These are phyloP conservation scores for Cetoscarus ocellatus DNA, from an alignment of 2,797 vertebrate species.

Conservation along the genomic window DNA sequence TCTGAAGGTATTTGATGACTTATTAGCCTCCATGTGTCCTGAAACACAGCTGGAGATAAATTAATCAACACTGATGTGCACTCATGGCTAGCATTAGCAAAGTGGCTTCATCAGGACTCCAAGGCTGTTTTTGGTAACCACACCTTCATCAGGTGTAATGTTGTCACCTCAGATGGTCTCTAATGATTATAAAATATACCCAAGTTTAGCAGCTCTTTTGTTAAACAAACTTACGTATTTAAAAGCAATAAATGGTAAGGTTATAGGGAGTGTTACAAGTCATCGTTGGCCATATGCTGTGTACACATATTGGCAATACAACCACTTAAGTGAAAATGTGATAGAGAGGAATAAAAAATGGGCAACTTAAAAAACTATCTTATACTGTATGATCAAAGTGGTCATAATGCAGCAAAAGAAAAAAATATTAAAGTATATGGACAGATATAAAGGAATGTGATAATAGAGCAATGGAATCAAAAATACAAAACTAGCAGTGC, in stretches of 20 bases:
- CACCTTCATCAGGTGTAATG: constrained; percentile 26
- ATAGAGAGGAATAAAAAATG: not conserved
- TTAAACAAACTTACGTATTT: not conserved
- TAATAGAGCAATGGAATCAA: too few species aligned
- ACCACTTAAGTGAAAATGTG: not conserved
- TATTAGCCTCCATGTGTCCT: not conserved
- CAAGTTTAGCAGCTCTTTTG: not conserved
- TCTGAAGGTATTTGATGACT: constrained; percentile 76
- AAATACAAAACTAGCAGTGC: too few species aligned
- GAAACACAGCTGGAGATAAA: not conserved
- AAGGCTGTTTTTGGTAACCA: constrained; percentile 10
- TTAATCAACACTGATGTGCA: not conserved
- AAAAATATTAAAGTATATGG: too few species aligned
- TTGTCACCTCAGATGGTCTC: not conserved
- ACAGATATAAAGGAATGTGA: too few species aligned
- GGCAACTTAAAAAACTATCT: not conserved
- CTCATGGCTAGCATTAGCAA: constrained; percentile 13
- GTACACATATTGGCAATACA: not conserved
- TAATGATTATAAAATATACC: not conserved
- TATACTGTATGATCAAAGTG: not conserved
- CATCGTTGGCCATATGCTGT: not conserved
- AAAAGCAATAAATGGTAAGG: not conserved
- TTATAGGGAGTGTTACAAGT: not conserved
- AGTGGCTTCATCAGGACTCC: not conserved
- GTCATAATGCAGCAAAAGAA: too few species aligned